phyloP scores from a whole-genome alignment of 2,888 invertebrate genomes.

The Thera obeliscata region DNA sequence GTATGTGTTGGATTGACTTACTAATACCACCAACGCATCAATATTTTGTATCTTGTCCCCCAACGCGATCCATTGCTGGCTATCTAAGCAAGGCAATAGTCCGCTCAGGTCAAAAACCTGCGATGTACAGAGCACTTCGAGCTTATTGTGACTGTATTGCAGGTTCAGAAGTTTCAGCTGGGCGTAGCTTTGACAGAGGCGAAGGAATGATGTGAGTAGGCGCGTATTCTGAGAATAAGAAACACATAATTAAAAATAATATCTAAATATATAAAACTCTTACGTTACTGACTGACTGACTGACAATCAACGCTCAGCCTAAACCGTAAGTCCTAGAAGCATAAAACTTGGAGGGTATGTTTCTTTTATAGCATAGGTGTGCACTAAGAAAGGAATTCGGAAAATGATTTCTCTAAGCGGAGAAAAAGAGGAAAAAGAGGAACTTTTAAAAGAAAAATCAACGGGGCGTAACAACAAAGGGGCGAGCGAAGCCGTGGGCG shows the following conservation, averaged over 20 bases:
- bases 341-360: too few relatives aligned
- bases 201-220: constrained; percentile 61
- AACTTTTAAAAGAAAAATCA: too few relatives aligned
- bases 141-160: constrained; percentile 69
- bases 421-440: too few relatives aligned
- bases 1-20: constrained; percentile 47
- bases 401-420: too few relatives aligned
- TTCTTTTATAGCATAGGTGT: too few relatives aligned
- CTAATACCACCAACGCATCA: constrained; percentile 59
- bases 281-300: too few relatives aligned
- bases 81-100: constrained; percentile 65
- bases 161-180: constrained; percentile 71
- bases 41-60: constrained; percentile 53
- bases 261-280: too few relatives aligned
- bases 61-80: constrained; percentile 63
- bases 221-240: constrained; percentile 64
- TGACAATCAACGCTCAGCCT: too few relatives aligned
- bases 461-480: too few relatives aligned
- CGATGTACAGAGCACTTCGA: constrained; percentile 43
- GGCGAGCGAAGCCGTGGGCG: too few relatives aligned
- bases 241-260: neutral
- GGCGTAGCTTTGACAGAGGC: constrained; percentile 62
- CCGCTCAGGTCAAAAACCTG: constrained; percentile 60
- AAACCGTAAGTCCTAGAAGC: too few relatives aligned
- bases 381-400: too few relatives aligned